Evolutionary conservation across 2,888 invertebrate species (phyloP).

Genomic region (Apamea monoglypha): DNA sequence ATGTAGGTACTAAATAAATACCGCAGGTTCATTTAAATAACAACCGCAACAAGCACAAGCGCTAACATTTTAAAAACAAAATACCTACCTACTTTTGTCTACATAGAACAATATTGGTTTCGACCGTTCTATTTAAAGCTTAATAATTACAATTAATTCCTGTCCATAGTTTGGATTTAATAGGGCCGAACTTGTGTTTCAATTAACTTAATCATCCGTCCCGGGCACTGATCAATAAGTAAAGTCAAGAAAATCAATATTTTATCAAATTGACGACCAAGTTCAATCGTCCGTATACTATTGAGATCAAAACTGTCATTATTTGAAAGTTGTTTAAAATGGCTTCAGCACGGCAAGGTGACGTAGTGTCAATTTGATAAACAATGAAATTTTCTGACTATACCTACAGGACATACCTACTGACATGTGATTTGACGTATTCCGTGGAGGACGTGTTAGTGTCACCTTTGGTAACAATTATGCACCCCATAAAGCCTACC

Average conservation of each 20-base stretch:
- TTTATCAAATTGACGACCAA: background rate
- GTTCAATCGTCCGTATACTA: background rate
- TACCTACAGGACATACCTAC: no score
- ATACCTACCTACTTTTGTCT: background rate
- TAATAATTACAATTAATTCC: background rate
- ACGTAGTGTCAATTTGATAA: no score
- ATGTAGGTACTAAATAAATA: background rate
- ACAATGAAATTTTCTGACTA: no score
- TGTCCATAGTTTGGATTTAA: background rate
- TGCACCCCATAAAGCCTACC: no score
- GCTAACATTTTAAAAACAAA: background rate
- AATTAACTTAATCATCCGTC: background rate
- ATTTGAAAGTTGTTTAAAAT: background rate
- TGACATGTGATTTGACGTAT: no score
- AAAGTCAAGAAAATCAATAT: background rate
- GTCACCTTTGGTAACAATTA: no score
- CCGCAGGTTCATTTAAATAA: background rate
- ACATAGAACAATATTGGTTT: background rate
- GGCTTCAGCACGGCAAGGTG: background rate
- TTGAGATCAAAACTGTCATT: background rate
- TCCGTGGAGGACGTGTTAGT: no score
- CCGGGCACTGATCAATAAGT: background rate
- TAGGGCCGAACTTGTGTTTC: background rate
- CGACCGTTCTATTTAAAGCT: background rate
- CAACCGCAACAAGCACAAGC: no score